Conservation (phyloP, 2,113 vertebrate genomes). For the Rhinopomastus cyanomelas region DNA sequence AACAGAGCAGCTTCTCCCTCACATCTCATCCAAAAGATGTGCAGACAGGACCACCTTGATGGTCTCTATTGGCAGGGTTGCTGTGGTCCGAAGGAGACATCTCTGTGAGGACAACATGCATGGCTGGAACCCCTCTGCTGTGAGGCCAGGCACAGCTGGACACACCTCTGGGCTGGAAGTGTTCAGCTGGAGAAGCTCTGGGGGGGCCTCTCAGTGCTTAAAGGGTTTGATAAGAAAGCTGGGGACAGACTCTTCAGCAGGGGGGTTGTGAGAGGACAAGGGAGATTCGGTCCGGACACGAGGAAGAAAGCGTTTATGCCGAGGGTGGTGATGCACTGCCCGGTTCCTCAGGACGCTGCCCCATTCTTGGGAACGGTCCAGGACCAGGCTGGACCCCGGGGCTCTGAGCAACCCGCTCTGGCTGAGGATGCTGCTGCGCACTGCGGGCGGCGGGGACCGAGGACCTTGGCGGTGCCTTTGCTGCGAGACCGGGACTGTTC, state of each 20-base stretch:
- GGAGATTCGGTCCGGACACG: neutral
- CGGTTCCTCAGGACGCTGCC: neutral
- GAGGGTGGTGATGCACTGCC: neutral
- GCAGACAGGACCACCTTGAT: rapidly evolving
- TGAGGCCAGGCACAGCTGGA: neutral
- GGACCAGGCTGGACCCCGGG: neutral
- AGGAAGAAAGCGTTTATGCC: neutral
- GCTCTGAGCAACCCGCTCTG: neutral
- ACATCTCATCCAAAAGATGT: neutral
- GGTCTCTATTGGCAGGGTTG: too few species aligned
- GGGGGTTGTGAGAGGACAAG: too few species aligned
- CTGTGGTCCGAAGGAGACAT: neutral
- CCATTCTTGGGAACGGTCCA: neutral
- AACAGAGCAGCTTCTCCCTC: too few species aligned
- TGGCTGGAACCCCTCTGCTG: neutral
- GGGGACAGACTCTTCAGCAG: neutral
- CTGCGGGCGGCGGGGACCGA: too few species aligned
- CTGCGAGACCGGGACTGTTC: too few species aligned
- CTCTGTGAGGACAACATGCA: neutral
- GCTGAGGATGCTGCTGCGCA: too few species aligned
- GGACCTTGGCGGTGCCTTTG: too few species aligned
- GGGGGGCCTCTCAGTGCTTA: neutral
- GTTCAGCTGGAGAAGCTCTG: neutral
- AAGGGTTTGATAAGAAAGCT: neutral
- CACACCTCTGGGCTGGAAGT: neutral